Evolutionary conservation across 1,140 invertebrate genomes (phyloP).

Genomic region (Phymastichus coffea): DNA sequence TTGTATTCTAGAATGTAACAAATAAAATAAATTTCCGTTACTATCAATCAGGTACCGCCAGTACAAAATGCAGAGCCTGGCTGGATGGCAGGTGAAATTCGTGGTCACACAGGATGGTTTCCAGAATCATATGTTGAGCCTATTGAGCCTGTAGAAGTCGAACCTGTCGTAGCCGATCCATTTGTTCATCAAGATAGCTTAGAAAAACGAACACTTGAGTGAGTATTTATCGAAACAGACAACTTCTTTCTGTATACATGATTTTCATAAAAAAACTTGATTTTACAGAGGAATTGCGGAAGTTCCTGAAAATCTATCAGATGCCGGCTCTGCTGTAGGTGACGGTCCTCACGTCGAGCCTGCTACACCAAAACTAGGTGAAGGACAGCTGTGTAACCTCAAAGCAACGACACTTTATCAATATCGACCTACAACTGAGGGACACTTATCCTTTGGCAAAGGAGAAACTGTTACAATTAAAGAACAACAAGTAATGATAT

Average conservation of each 20-base stretch:
- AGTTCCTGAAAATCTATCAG: slow-evolving; percentile 68
- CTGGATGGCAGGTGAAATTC: slow-evolving; percentile 92
- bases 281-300: slow-evolving; percentile 67
- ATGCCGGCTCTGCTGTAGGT: slow-evolving; percentile 56
- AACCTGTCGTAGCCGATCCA: slow-evolving; percentile 24
- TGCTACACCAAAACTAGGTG: slow-evolving; percentile 44
- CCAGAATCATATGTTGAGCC: slow-evolving; percentile 94
- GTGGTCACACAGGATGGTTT: slow-evolving; percentile 93
- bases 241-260: not conserved
- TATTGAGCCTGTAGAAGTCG: slow-evolving; percentile 55
- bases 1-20: not conserved
- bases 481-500: slow-evolving; percentile 60
- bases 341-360: slow-evolving; percentile 47
- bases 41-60: slow-evolving; percentile 65
- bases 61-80: slow-evolving; percentile 90
- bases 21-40: too few species aligned
- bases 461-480: slow-evolving; percentile 67
- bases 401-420: slow-evolving; percentile 64
- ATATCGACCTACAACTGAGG: slow-evolving; percentile 67
- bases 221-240: slow-evolving; percentile 38
- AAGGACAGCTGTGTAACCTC: slow-evolving; percentile 50
- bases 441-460: slow-evolving; percentile 69
- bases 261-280: too few species aligned
- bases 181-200: slow-evolving; percentile 52
- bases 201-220: slow-evolving; percentile 57